A percentile compares a stretch with the other conserved stretches of the same genome.
These are phyloP conservation scores for Acanthosoma haemorrhoidale DNA, from an alignment of 2,888 invertebrate species.

Conservation along the genomic window DNA sequence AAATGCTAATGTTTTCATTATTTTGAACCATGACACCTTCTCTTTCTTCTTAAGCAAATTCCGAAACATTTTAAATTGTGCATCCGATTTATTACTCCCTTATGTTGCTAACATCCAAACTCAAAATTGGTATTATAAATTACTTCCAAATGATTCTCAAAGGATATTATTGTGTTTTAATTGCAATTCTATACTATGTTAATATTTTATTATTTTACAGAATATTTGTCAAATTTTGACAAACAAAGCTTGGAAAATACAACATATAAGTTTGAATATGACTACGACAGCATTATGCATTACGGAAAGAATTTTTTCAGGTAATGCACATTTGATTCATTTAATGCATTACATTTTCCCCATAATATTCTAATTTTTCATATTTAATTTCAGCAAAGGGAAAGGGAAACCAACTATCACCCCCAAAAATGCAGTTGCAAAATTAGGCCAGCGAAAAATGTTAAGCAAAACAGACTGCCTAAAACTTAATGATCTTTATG, in stretches of 20 bases:
- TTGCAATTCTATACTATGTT: too few relatives aligned
- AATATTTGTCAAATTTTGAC: slow-evolving; percentile 59
- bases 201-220: slow-evolving; percentile 44
- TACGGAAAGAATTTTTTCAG: slow-evolving; percentile 62
- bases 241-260: slow-evolving; percentile 60
- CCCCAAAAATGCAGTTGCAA: slow-evolving; percentile 52
- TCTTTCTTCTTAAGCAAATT: too few relatives aligned
- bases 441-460: slow-evolving; percentile 58
- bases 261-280: slow-evolving; percentile 64
- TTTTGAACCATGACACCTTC: too few relatives aligned
- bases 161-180: too few relatives aligned
- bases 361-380: background rate
- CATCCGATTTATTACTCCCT: too few relatives aligned
- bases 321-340: slow-evolving; percentile 40
- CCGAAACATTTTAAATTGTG: too few relatives aligned
- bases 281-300: slow-evolving; percentile 75
- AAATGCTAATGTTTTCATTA: too few relatives aligned
- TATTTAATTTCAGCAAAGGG: slow-evolving; percentile 48
- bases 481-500: slow-evolving; percentile 62
- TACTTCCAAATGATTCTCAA: too few relatives aligned
- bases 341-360: background rate
- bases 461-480: slow-evolving; percentile 62
- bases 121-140: too few relatives aligned
- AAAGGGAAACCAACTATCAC: slow-evolving; percentile 59
- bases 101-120: too few relatives aligned